A percentile compares a stretch with the other conserved stretches of the same genome.
Conservation (phyloP, 2,113 vertebrate species). For the Carollia perspicillata region DNA sequence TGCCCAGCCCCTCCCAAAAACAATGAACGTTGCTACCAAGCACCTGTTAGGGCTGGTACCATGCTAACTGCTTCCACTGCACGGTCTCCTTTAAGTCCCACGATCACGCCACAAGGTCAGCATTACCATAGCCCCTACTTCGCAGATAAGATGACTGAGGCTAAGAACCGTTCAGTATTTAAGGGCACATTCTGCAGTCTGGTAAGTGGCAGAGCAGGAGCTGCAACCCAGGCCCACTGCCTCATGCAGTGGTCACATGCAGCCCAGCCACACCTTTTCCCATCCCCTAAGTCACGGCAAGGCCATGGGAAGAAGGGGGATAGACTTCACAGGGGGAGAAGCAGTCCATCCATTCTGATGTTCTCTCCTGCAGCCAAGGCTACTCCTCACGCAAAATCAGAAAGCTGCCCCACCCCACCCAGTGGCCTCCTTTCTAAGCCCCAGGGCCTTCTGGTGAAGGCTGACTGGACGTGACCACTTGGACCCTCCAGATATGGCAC, state of each 20-base stretch:
- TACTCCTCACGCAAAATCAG: neutral
- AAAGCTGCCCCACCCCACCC: neutral
- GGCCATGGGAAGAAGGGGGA: neutral
- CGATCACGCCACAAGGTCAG: neutral
- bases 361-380: neutral
- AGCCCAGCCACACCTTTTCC: neutral
- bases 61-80: neutral
- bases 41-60: neutral
- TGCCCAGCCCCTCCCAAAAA: neutral
- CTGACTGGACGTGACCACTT: neutral
- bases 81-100: neutral
- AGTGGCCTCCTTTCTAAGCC: neutral
- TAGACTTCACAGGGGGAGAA: neutral
- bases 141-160: neutral
- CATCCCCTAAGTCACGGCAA: neutral
- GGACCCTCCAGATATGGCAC: neutral
- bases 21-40: neutral
- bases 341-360: neutral
- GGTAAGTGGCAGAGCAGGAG: neutral
- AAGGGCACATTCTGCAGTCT: neutral
- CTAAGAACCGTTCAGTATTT: neutral
- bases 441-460: neutral
- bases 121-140: neutral
- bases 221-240: neutral
- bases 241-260: neutral